Evolutionary conservation across 2,797 vertebrate genomes (phyloP), one percentile per base, ranked within the genome.

Genomic region (Acrossocheilus fasciatus): DNA sequence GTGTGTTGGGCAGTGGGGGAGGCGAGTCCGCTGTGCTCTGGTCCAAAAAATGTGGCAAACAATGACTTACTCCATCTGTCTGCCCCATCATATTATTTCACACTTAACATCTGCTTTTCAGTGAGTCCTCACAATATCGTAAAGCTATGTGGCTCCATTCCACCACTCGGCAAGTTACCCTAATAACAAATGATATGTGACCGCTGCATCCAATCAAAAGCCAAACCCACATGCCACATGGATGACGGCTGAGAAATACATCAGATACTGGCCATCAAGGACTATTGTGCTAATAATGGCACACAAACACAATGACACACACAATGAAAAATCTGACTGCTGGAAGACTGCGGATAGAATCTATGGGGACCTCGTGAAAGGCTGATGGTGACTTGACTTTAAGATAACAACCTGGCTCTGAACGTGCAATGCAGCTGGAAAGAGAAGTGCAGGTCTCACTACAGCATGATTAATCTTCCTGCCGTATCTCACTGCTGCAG

Each of bases 1-100:
- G 96, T 2, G 97, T 98, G 89, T 94, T 96, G 78, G 98, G 98
- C 79, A 98, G 91, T 0, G 98, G 98, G 5, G 98, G 98, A 85
- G 98, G 96, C 1, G 95, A 94, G 85, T 97, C 96, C 0, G 91
- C 93, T 0, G 94, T 92, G 69, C 93, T 95, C 98, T 90, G 97
- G 77, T 82, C 74, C 81, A 92, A 80, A 54, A 77, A 74, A 54
- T 30, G 66, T 12, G 5, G 30, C 75, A 85, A 62, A 52, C 50
- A 83, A 76, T 79, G n/a, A 69, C 45, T 86, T 83, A 47, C 9
- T 54, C 54, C 83, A 73, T 86, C 45, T 88, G 87, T 26, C 73
- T 86, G 34, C 66, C 66, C 39, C 57, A 39, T 57, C 66, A 41
- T 14, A 66, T 86, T 70, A 43, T 36, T 69, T 82, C 64, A 34